Evolutionary conservation across 2,888 invertebrate species (phyloP), one percentile per base, ranked within the genome.

Genomic region (Xanthorhoe spadicearia): DNA sequence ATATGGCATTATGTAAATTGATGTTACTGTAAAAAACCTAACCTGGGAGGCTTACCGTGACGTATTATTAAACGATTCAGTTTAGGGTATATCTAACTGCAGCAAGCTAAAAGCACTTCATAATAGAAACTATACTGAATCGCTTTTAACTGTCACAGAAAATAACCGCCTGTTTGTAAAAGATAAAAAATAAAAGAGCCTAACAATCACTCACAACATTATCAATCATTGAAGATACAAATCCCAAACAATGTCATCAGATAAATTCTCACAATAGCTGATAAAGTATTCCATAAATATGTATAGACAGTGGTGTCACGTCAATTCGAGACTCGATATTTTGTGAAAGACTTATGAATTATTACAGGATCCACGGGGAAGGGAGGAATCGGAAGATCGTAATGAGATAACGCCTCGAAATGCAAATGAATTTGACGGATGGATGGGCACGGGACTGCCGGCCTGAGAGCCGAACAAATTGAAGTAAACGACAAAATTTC

Each of bases 351-450:
- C 78, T 82, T 82, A 82, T 83, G 80, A 84, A 82, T 82, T 81
- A 80, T 83, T 81, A 79, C 74, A 71, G 73, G 78, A 74, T 79
- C 79, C 73, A 74, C 76, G 72, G 76, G 69, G 73, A 73, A 72
- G 74, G 74, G 77, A 78, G 76, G 71, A 86, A 85, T 85, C 82
- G 77, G 79, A 76, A 84, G 83, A 81, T 82, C 78, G 81, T 87
- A 89, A 89, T 86, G 81, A 88, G 87, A 83, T 87, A 86, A 87
- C 86, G 84, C 83, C 77, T 80, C 78, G 77, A 81, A 84, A 89
- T 87, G 89, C 88, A 89, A 90, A 90, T 88, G 84, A 86, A 85
- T 88, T 88, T 83, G 80, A 77, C 77, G 80, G 79, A 75, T 77
- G 78, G 79, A 75, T 79, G 80, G 76, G 72, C 75, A 69, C 76